phyloP scores from a whole-genome alignment of 1,140 invertebrate species.

The Drosophila tristis region DNA sequence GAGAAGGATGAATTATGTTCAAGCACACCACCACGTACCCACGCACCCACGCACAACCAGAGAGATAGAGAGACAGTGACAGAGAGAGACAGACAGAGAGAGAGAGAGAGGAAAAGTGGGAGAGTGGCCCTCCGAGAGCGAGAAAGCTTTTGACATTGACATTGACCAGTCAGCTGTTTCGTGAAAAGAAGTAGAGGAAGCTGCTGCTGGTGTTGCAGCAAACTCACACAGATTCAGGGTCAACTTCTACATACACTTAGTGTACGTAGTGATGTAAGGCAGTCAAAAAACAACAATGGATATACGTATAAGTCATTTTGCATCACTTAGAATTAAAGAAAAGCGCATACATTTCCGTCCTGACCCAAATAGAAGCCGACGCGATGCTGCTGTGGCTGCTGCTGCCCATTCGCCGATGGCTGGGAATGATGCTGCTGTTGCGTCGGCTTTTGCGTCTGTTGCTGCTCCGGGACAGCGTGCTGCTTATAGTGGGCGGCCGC shows the following conservation, averaged over 20 bases:
- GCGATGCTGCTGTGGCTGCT: slow-evolving; percentile 84
- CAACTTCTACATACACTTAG: not conserved
- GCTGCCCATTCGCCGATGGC: slow-evolving; percentile 1
- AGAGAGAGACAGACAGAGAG: not conserved
- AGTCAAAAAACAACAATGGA: not conserved
- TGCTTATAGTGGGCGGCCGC: not conserved
- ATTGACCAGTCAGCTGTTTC: slow-evolving; percentile 57
- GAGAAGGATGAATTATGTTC: slow-evolving; percentile 1
- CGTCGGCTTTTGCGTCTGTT: slow-evolving; percentile 37
- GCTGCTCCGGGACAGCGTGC: slow-evolving; percentile 21
- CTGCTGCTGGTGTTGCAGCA: slow-evolving; percentile 41
- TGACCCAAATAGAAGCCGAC: slow-evolving; percentile 89
- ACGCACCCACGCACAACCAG: not conserved
- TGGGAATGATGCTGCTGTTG: slow-evolving; percentile 84
- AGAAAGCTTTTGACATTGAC: slow-evolving; percentile 49
- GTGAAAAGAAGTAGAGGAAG: slow-evolving; percentile 4
- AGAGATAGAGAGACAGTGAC: not conserved
- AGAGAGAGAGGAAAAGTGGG: slow-evolving; percentile 2
- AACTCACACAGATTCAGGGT: slow-evolving; percentile 30
- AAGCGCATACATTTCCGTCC: slow-evolving; percentile 85
- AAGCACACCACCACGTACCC: not conserved
- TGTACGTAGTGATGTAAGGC: not conserved
- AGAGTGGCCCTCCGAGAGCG: slow-evolving; percentile 13
- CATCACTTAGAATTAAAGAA: slow-evolving; percentile 10
- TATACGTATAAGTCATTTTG: not conserved